Base-by-base conservation (phyloP, 92 coral and sea anemone genomes). In the Epizoanthus stellaris region DNA sequence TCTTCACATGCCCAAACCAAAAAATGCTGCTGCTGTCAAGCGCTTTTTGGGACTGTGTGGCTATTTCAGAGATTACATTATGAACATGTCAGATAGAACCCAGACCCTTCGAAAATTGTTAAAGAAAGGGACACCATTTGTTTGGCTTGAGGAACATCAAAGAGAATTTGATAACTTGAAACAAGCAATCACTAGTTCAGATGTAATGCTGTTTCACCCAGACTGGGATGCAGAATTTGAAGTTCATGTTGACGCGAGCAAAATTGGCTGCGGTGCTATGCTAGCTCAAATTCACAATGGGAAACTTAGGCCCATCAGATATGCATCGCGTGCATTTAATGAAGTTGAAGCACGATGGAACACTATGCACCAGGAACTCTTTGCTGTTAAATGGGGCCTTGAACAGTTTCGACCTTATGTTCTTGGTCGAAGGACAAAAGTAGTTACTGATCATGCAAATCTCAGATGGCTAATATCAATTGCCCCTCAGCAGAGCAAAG, bases 401-500 rank as follows among this genome's bases (percentile, higher is more conserved):
- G 89, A 86, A 86, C 85, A 86, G 74, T 86, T 86, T 69, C 72
- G 82, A 49, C 70, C 90, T 19, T 87, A 81, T 38, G 82, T 87
- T 43, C 53, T 81, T 3, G 87, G 90, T 42, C 79, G 63, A 52
- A 73, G 91, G 67, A 73, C 81, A 19, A 65, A 89, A 81, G 90
- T 86, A 23, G 25, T 23, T 23, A 23, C 25, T 23, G 25, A 23
- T 23, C 25, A 23, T 23, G 25, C 25, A 23, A 23, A 23, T 8
- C 87, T 89, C 15, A 81, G 86, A 43, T 86, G 93, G 90, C 53
- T 86, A 5, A 80, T 87, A 30, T 85, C 90, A 58, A 73, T 90
- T 38, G 87, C 93, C 73, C 92, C 92, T 80, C 90, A 72, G 38
- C 87, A 89, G 62, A 84, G 83, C 19, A 86, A 89, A 87, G 87